These are phyloP conservation scores for Fissipunctia ypsillon DNA, from an alignment of 2,888 invertebrate genomes.

Conservation along the genomic window DNA sequence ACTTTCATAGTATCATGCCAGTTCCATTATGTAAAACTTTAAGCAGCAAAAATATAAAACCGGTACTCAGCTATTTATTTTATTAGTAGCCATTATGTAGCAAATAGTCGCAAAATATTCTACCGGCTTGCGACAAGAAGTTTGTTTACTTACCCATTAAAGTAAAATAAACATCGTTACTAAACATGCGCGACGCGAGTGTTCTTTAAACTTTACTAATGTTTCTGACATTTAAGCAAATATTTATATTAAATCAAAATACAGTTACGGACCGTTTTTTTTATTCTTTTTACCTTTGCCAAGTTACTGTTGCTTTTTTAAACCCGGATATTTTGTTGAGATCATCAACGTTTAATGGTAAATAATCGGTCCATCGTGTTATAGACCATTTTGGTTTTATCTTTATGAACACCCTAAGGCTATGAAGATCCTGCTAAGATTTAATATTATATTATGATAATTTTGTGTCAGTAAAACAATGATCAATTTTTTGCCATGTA, in stretches of 20 bases:
- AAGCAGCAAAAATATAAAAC: conserved; percentile 4
- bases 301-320: conserved; percentile 12
- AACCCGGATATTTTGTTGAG: conserved; percentile 25
- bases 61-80: conserved; percentile 2
- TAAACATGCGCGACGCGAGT: conserved; percentile 32
- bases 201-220: conserved; percentile 47
- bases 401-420: conserved; percentile 32
- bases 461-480: conserved; percentile 3
- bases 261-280: background rate
- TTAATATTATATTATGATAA: conserved; percentile 22
- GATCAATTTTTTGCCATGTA: conserved; percentile 1
- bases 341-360: conserved; percentile 20
- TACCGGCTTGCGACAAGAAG: conserved; percentile 31
- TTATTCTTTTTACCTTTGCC: background rate
- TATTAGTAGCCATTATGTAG: conserved; percentile 18
- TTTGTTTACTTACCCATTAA: conserved; percentile 45
- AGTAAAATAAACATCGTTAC: conserved; percentile 55
- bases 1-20: background rate
- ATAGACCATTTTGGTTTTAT: conserved; percentile 24
- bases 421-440: conserved; percentile 21
- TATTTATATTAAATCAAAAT: conserved; percentile 29
- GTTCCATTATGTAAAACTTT: background rate
- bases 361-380: conserved; percentile 15
- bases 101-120: conserved; percentile 43
- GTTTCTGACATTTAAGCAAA: conserved; percentile 39